Evolutionary conservation across 2,797 vertebrate genomes (phyloP), one percentile per base, ranked within the genome.

Genomic region (Helostoma temminkii): DNA sequence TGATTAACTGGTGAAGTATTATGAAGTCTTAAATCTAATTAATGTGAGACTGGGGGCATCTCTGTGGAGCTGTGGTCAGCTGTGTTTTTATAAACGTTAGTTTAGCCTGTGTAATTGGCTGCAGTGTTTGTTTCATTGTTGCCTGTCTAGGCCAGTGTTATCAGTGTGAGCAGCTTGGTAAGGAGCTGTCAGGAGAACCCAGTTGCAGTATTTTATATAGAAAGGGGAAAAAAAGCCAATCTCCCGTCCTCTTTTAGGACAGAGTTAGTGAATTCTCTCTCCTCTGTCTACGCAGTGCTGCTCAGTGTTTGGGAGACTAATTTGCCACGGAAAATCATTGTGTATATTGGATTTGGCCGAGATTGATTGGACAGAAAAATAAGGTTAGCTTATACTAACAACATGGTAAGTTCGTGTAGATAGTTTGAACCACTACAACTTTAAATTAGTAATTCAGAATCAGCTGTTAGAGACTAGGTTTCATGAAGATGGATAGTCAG

Each of bases 151-250:
- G 73, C 71, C 66, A 9, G 75, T 66, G 85, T 90, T 91, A 91
- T 92, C 88, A 75, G 72, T 28, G 2, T 37, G 7, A 80, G 76
- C 91, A 90, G 86, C 83, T 88, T 85, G 80, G 78, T 80, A 7
- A 50, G 74, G 61, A n/a, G 82, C 84, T 79, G 87, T 86, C 83
- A 80, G 74, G 71, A 76, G 74, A 54, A 72, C 73, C 70, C 80
- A 36, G 71, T 71, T 71, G 73, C 76, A 70, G 66, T n/a, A n/a
- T 49, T 59, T 85, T 82, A 77, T 52, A 61, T 61, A 55, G 48
- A 48, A 45, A 21, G n/a, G 42, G 5, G 3, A 45, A 36, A 52
- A 73, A 66, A 76, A 73, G 52, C 49, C 62, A 71, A 81, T 88
- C 83, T 86, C 67, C 69, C 32, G 47, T 68, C 76, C 77, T 81